phyloP scores from a whole-genome alignment of 37 sponge, comb jelly and placozoan genomes.

The Hexactinellida sp. region DNA sequence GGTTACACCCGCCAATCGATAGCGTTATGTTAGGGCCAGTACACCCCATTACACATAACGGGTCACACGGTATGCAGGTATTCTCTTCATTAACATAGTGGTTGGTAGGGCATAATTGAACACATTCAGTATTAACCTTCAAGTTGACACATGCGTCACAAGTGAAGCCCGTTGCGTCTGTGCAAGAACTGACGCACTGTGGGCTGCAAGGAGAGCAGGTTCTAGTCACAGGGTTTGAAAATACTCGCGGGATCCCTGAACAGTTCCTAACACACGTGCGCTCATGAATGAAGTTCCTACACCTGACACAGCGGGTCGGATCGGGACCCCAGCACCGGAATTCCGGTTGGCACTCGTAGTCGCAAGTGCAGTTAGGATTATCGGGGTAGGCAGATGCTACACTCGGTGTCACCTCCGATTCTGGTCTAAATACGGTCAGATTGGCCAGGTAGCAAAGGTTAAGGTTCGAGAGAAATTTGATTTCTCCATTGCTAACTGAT shows the following conservation, averaged over 20 bases:
- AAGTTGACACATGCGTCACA: background rate
- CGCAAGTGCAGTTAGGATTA: slow-evolving; percentile 26
- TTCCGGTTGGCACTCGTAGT: slow-evolving; percentile 34
- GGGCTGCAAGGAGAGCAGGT: background rate
- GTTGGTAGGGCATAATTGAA: slow-evolving; percentile 29
- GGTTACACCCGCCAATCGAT: slow-evolving; percentile 30
- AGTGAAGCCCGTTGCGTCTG: background rate
- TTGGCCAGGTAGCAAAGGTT: background rate
- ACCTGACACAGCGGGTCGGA: slow-evolving; percentile 47
- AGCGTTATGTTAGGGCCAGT: slow-evolving; percentile 34
- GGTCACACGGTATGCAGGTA: slow-evolving; percentile 33
- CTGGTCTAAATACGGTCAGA: background rate
- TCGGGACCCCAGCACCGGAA: slow-evolving; percentile 46
- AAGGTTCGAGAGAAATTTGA: background rate
- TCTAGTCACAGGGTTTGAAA: background rate
- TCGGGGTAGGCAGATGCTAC: background rate
- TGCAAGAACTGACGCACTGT: background rate
- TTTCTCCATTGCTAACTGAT: background rate
- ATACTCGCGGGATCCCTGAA: slow-evolving; percentile 18
- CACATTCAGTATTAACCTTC: slow-evolving; percentile 19
- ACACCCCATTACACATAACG: slow-evolving; percentile 45
- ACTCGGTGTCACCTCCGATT: background rate
- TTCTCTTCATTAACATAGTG: slow-evolving; percentile 2
- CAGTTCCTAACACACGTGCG: slow-evolving; percentile 35
- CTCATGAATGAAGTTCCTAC: slow-evolving; percentile 31